These are phyloP conservation scores for Erebia aethiops DNA, from an alignment of 2,888 invertebrate species.

Conservation along the genomic window DNA sequence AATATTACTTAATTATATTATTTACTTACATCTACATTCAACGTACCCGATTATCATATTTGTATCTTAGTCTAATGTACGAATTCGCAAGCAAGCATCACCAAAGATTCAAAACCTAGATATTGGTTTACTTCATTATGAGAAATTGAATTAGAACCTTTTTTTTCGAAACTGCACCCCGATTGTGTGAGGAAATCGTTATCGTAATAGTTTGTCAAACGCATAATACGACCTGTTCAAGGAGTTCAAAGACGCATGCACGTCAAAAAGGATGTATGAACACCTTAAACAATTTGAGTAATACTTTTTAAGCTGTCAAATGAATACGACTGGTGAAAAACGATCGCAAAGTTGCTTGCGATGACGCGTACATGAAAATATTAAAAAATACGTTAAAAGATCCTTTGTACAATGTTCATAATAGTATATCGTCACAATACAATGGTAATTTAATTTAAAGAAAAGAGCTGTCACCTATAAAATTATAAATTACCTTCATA, in stretches of 20 bases:
- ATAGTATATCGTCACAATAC: not conserved
- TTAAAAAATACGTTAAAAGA: not conserved
- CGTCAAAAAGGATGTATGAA: too few species aligned
- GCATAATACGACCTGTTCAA: too few species aligned
- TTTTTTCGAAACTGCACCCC: too few species aligned
- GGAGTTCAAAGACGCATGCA: too few species aligned
- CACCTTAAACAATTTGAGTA: too few species aligned
- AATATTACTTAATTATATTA: not conserved
- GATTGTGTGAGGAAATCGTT: too few species aligned
- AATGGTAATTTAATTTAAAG: conserved; percentile 4
- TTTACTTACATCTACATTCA: not conserved
- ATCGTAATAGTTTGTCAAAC: too few species aligned
- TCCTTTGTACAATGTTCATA: conserved; percentile 13
- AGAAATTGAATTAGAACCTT: too few species aligned
- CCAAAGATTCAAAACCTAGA: not conserved
- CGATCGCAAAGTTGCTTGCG: too few species aligned
- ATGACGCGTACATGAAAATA: not conserved
- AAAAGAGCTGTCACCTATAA: conserved; percentile 9
- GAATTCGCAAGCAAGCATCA: conserved; percentile 1
- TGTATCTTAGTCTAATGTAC: not conserved
- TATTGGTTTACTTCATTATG: too few species aligned
- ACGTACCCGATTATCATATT: not conserved
- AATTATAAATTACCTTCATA: not conserved
- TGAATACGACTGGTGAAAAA: too few species aligned
- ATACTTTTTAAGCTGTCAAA: too few species aligned